Evolutionary conservation across 2,113 vertebrate genomes (phyloP).

Genomic region (Lontra canadensis): DNA sequence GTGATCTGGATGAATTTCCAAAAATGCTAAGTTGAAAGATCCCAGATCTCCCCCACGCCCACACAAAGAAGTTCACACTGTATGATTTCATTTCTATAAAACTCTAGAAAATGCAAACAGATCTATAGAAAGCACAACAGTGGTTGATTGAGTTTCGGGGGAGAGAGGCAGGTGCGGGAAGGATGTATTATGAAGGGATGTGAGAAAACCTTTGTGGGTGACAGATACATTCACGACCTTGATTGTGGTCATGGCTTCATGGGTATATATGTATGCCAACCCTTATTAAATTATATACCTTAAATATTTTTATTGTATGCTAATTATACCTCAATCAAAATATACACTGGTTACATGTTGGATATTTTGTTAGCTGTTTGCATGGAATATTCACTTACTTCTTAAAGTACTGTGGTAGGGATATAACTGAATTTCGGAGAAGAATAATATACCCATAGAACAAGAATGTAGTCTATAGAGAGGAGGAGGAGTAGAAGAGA

Average conservation of each 20-base stretch:
- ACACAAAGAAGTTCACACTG: not conserved
- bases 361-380: not conserved
- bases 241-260: not conserved
- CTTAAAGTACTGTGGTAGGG: not conserved
- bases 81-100: not conserved
- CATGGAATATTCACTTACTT: constrained; percentile 17
- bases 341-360: not conserved
- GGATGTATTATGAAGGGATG: not conserved
- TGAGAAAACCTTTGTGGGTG: not conserved
- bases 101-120: not conserved
- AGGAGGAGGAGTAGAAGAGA: not conserved
- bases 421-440: not conserved
- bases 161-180: no score
- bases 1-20: not conserved
- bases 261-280: not conserved
- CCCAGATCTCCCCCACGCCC: not conserved
- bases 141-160: not conserved
- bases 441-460: not conserved
- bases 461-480: not conserved
- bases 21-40: not conserved
- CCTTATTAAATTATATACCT: not conserved
- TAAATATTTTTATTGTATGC: not conserved
- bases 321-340: not conserved
- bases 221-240: not conserved
- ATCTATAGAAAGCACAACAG: not conserved